Percentiles rank a stretch among this genome's conserved stretches.
phyloP scores from a whole-genome alignment of 2,888 invertebrate species.

The Hydraecia micacea region DNA sequence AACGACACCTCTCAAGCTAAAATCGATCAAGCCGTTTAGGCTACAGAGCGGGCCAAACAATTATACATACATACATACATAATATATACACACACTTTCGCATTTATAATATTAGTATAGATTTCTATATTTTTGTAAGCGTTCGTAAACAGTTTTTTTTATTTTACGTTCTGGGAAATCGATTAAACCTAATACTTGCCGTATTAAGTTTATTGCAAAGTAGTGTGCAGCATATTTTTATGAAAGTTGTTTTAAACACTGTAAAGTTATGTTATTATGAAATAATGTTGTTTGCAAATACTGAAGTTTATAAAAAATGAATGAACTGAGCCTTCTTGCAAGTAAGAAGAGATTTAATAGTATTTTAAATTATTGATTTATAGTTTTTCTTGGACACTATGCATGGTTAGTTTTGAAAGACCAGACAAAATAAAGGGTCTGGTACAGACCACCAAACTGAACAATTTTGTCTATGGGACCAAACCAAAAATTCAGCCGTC shows the following conservation, averaged over 20 bases:
- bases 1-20: no score
- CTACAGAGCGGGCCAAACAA: no score
- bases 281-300: constrained; percentile 8
- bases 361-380: neutral
- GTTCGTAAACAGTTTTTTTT: constrained; percentile 26
- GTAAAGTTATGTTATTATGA: neutral
- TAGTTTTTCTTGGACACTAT: no score
- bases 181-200: constrained; percentile 12
- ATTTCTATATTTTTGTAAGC: neutral
- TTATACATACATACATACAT: no score
- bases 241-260: neutral
- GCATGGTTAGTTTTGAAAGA: no score
- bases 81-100: no score
- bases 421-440: no score
- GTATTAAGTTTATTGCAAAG: constrained; percentile 11
- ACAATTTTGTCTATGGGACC: no score
- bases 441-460: no score
- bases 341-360: constrained; percentile 7
- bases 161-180: constrained; percentile 26
- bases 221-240: neutral
- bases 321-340: constrained; percentile 23
- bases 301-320: constrained; percentile 1
- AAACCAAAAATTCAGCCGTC: no score
- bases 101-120: no score
- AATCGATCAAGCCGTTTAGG: no score